Percentiles rank a stretch among this genome's conserved stretches.
phyloP scores from a whole-genome alignment of 2,113 vertebrate species.

The Campylomormyrus tamandua region DNA sequence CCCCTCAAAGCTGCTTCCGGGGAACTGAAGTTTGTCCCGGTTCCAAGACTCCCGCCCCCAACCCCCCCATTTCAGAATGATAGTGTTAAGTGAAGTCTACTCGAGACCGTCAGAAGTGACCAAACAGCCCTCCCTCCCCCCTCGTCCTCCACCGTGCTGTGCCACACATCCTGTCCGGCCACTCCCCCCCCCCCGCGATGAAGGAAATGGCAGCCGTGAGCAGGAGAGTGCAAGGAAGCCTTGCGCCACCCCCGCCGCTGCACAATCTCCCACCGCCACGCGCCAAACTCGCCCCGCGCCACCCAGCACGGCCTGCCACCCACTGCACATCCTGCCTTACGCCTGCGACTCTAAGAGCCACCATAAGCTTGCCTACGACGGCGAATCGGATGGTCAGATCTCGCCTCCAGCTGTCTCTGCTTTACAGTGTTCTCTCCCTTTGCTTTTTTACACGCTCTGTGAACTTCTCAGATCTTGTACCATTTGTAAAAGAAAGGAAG shows the following conservation, averaged over 20 bases:
- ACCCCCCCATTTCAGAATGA: not conserved
- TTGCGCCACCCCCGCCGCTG: not conserved
- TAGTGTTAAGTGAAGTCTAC: not conserved
- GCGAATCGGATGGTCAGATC: slow-evolving; percentile 17
- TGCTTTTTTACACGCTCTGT: slow-evolving; percentile 17
- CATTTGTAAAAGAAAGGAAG: slow-evolving; percentile 29
- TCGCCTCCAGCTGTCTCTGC: not conserved
- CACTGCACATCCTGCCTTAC: slow-evolving; percentile 45
- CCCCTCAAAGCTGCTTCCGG: not conserved
- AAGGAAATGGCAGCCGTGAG: not conserved
- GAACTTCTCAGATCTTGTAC: slow-evolving; percentile 7
- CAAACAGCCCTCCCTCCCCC: not conserved
- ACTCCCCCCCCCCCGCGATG: not conserved
- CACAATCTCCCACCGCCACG: not conserved
- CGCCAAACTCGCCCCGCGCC: slow-evolving; percentile 17
- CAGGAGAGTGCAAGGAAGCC: not conserved
- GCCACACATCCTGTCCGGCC: not conserved
- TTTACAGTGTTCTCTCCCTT: not conserved
- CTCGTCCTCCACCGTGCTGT: not conserved
- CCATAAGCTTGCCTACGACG: slow-evolving; percentile 12
- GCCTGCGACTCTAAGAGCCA: not conserved
- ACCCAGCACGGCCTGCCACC: slow-evolving; percentile 12
- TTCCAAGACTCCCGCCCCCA: not conserved
- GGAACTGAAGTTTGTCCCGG: not conserved
- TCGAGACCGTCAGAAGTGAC: not conserved